Conservation (phyloP, 2,797 vertebrate genomes). For the Schizopygopsis pylzovi region DNA sequence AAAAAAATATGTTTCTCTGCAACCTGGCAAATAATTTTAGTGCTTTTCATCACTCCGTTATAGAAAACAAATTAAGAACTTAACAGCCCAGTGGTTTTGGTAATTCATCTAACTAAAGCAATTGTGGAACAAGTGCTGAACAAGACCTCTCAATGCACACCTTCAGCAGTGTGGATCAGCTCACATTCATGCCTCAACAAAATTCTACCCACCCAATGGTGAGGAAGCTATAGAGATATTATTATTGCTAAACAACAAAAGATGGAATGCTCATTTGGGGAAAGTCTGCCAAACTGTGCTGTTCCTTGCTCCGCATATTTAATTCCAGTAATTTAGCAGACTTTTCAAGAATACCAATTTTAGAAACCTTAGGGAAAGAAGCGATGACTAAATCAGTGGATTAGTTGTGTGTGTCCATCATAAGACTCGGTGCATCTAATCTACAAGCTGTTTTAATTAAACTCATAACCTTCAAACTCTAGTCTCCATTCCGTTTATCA, state of each 20-base stretch:
- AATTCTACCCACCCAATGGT: background rate
- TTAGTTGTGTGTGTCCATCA: slow-evolving; percentile 4
- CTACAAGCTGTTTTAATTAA: slow-evolving; percentile 41
- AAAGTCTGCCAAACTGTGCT: background rate
- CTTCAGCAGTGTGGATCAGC: slow-evolving; percentile 16
- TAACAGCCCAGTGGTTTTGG: slow-evolving; percentile 11
- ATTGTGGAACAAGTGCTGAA: slow-evolving; percentile 22
- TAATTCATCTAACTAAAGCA: slow-evolving; percentile 21
- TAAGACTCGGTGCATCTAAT: background rate
- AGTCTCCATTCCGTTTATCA: slow-evolving; percentile 16
- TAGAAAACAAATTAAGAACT: slow-evolving; percentile 9
- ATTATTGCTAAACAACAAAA: background rate
- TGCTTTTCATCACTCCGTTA: slow-evolving; percentile 8
- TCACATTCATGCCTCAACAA: slow-evolving; percentile 2
- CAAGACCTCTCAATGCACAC: slow-evolving; percentile 11
- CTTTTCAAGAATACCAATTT: too few species aligned
- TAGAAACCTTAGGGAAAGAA: background rate
- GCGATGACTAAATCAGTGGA: background rate
- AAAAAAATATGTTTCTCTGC: background rate
- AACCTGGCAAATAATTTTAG: background rate
- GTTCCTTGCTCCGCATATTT: background rate
- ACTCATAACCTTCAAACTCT: background rate
- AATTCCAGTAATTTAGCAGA: background rate
- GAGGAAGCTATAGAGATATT: background rate
- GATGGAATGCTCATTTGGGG: background rate